phyloP scores from a whole-genome alignment of 2,888 invertebrate species.

The Cantharis rustica region DNA sequence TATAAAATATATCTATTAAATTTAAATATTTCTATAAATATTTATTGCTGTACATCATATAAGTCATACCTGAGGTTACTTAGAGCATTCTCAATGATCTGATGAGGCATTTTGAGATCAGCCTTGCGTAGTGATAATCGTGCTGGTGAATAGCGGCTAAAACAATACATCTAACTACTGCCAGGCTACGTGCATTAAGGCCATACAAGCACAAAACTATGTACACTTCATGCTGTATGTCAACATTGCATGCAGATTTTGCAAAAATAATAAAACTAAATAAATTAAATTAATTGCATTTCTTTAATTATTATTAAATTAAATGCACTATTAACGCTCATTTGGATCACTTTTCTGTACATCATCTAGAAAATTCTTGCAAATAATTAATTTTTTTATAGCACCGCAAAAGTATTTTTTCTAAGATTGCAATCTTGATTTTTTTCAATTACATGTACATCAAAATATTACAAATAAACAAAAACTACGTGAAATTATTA shows the following conservation, averaged over 20 bases:
- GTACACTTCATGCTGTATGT: neutral
- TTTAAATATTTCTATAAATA: neutral
- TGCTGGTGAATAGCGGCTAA: constrained; percentile 85
- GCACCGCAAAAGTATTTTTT: neutral
- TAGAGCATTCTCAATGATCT: constrained; percentile 74
- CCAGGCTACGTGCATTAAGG: constrained; percentile 41
- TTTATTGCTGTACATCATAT: neutral
- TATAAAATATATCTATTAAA: neutral
- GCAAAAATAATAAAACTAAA: neutral
- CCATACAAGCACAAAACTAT: constrained; percentile 26
- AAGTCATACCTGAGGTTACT: constrained; percentile 71
- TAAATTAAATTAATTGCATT: neutral
- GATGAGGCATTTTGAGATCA: constrained; percentile 78
- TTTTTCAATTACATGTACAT: neutral
- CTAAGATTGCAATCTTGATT: neutral
- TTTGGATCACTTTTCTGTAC: neutral
- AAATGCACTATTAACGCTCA: neutral
- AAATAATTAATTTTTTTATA: neutral
- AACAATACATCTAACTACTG: constrained; percentile 52
- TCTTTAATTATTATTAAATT: neutral
- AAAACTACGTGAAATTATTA: neutral
- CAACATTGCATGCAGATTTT: neutral
- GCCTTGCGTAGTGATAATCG: constrained; percentile 81
- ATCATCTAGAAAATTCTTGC: neutral
- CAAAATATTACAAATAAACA: neutral